Evolutionary conservation across 2,888 invertebrate species (phyloP).

Genomic region (Rhamphomyia laevipes): DNA sequence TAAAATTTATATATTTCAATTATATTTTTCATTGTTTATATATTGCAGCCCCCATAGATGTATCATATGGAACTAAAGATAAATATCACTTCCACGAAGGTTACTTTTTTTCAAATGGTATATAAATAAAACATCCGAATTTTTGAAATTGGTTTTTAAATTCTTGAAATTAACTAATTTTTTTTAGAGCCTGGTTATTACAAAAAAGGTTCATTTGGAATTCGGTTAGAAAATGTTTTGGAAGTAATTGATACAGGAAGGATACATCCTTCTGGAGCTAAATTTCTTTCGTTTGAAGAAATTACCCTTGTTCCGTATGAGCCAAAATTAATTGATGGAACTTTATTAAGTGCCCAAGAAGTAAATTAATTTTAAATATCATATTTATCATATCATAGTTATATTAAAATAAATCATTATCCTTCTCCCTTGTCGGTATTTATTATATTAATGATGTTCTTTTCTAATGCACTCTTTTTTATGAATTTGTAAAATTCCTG

Average conservation of each 20-base stretch:
- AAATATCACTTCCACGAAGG: conserved; percentile 55
- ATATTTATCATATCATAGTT: too few species aligned
- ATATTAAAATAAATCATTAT: too few species aligned
- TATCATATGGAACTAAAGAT: conserved; percentile 51
- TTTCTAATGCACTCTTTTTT: too few species aligned
- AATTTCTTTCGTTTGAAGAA: conserved; percentile 62
- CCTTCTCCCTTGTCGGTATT: too few species aligned
- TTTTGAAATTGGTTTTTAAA: background rate
- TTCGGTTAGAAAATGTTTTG: conserved; percentile 74
- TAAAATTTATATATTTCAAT: conserved; percentile 9
- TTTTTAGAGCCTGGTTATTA: conserved; percentile 79
- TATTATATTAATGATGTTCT: too few species aligned
- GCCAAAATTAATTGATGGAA: conserved; percentile 67
- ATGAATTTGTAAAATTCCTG: too few species aligned
- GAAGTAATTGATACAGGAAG: conserved; percentile 50
- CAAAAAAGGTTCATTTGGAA: conserved; percentile 70
- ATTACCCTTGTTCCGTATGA: conserved; percentile 82
- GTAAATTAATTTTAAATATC: conserved; percentile 44
- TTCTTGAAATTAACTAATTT: conserved; percentile 5
- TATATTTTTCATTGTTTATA: background rate
- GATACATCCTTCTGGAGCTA: conserved; percentile 38
- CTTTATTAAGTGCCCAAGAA: conserved; percentile 65
- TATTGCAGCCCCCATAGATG: conserved; percentile 60
- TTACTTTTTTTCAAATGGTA: conserved; percentile 68
- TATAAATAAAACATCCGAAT: background rate